These are phyloP conservation scores for Clarias laeviceps DNA, from an alignment of 2,797 vertebrate genomes.

Conservation along the genomic window DNA sequence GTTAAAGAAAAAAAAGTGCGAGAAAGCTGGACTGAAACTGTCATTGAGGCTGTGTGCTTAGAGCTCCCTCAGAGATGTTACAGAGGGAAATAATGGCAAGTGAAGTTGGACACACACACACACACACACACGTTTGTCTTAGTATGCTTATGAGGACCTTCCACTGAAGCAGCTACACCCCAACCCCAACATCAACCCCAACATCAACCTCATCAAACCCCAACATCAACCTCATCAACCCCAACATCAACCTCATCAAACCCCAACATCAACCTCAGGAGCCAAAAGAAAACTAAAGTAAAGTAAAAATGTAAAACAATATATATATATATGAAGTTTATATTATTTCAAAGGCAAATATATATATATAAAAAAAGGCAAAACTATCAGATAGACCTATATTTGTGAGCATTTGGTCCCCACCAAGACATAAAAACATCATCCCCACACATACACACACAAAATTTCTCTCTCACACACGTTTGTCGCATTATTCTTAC, in stretches of 20 bases:
- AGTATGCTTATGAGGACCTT: background rate
- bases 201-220: background rate
- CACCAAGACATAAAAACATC: no score
- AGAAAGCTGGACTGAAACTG: background rate
- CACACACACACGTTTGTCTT: background rate
- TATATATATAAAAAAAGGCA: no score
- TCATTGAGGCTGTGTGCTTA: background rate
- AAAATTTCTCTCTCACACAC: background rate
- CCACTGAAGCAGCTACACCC: background rate
- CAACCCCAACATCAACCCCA: background rate
- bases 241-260: no score
- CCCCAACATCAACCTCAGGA: background rate
- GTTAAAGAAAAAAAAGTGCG: no score
- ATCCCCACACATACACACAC: no score
- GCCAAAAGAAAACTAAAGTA: no score
- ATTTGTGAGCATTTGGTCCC: no score
- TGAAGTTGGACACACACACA: conserved; percentile 57
- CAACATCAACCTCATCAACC: background rate
- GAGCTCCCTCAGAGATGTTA: conserved; percentile 25
- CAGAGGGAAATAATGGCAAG: conserved; percentile 47
- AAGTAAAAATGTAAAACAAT: background rate
- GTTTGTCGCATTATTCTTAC: background rate
- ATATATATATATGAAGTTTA: background rate
- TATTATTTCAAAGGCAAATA: background rate
- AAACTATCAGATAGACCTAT: no score